Percentiles rank a stretch among this genome's conserved stretches.
Evolutionary conservation across 2,797 vertebrate species (phyloP).

Genomic region (Antennarius maculatus): DNA sequence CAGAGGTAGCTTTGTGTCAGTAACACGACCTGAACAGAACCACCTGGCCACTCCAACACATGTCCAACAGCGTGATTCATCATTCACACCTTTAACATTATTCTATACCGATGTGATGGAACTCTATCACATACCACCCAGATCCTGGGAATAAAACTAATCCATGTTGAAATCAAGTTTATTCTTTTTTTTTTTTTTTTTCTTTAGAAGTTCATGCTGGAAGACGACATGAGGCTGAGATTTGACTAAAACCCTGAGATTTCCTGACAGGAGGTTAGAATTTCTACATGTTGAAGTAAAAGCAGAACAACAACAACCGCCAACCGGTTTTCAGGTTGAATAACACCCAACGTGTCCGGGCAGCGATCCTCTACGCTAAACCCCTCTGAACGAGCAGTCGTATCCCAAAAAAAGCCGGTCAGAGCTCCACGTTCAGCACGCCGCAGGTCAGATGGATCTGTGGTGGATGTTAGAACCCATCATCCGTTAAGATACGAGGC

Average conservation of each 20-base stretch:
- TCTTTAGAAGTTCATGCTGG: background rate
- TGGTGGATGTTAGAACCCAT: background rate
- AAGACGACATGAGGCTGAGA: background rate
- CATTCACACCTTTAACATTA: background rate
- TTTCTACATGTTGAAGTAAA: constrained; percentile 7
- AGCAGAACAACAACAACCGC: constrained; percentile 25
- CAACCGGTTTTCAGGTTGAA: constrained; percentile 13
- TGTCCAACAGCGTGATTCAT: constrained; percentile 1
- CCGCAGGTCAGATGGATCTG: background rate
- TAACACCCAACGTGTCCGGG: constrained; percentile 28
- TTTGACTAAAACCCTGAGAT: background rate
- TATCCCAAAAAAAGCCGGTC: background rate
- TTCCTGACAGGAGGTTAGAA: background rate
- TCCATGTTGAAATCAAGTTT: background rate
- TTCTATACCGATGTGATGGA: background rate
- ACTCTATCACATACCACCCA: background rate
- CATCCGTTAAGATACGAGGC: background rate
- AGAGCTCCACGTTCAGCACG: background rate
- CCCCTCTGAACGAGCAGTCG: constrained; percentile 8
- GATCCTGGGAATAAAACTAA: background rate
- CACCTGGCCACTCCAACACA: background rate
- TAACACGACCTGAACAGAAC: background rate
- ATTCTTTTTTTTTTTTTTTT: no score
- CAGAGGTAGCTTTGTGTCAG: constrained; percentile 47
- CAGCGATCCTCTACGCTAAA: constrained; percentile 3